Evolutionary conservation across 2,797 vertebrate species (phyloP).

Genomic region (Eupleurogrammus muticus): DNA sequence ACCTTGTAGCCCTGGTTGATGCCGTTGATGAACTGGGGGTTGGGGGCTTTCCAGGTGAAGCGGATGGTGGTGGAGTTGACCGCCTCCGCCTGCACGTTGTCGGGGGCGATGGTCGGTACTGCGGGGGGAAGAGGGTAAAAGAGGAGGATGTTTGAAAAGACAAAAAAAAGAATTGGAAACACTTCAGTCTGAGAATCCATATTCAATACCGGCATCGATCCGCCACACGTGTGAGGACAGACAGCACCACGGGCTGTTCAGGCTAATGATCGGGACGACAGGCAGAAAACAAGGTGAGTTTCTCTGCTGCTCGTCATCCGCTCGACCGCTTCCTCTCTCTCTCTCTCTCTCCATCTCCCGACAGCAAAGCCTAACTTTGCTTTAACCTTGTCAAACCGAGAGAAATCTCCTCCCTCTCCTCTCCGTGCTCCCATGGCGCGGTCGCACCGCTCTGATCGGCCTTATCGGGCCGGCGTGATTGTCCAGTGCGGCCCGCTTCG

Average conservation of each 20-base stretch:
- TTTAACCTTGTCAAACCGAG: no score
- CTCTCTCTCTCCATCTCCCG: no score
- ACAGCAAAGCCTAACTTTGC: no score
- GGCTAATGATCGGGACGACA: no score
- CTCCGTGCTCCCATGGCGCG: no score
- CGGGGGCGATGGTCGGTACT: slow-evolving; percentile 96
- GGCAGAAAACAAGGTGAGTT: no score
- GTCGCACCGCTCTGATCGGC: no score
- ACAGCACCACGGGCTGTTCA: slow-evolving; percentile 38
- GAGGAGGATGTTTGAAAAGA: not conserved
- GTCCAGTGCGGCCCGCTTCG: no score
- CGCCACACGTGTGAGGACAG: slow-evolving; percentile 55
- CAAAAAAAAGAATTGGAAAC: slow-evolving; percentile 1
- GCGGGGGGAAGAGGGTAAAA: slow-evolving; percentile 29
- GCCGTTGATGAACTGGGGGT: slow-evolving; percentile 98
- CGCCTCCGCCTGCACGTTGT: slow-evolving; percentile 91
- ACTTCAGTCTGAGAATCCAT: slow-evolving; percentile 50
- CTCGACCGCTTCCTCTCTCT: no score
- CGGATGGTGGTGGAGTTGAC: slow-evolving; percentile 96
- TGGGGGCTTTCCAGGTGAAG: slow-evolving; percentile 96
- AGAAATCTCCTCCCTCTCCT: no score
- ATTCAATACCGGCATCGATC: slow-evolving; percentile 69
- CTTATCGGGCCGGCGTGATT: no score
- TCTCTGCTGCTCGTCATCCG: no score
- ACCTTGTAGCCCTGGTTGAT: slow-evolving; percentile 99